Evolutionary conservation across 2,113 vertebrate genomes (phyloP), one percentile per base, ranked within the genome.

Genomic region (Nibea albiflora): DNA sequence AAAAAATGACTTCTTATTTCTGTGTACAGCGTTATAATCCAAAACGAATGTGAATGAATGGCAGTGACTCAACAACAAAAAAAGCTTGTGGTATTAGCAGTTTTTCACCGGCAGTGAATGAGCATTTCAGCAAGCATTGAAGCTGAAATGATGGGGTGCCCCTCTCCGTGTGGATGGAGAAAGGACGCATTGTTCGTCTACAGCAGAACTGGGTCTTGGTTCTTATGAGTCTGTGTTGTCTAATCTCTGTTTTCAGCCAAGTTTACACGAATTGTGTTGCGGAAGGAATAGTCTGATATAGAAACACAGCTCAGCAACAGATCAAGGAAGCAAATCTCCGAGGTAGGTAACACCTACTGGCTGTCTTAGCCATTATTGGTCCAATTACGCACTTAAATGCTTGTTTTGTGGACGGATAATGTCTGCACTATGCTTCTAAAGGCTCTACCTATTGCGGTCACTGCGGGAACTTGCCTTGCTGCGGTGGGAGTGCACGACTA

Each of bases 171-270:
- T 39, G 71, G 50, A 85, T 78, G 83, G 73, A 76, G 78, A 92
- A 91, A 85, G 84, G 90, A 90, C 88, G 92, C 93, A 94, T 93
- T 94, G 92, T 93, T 91, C 86, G 58, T 66, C 71, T 46, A 12
- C 73, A 52, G 82, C 22, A 90, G 68, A 78, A 35, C 64, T 52
- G 80, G 68, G 14, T 88, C 65, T 70, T 73, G 86, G 58, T 85
- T 87, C 74, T 80, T 31, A 28, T 52, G 44, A 50, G 52, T 67
- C 65, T 68, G 50, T 56, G 44, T 46, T 53, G 74, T 68, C 52
- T 85, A 46, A 39, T 76, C 56, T 85, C 22, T n/a, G 58, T 52
- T 42, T 67, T 35, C 69, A 42, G 39, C 12, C 78, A n/a, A 52
- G 26, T 60, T 61, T 74, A 53, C 28, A 47, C 69, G 70, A 22